phyloP scores from a whole-genome alignment of 2,888 invertebrate genomes.

The Drosophila mimica region DNA sequence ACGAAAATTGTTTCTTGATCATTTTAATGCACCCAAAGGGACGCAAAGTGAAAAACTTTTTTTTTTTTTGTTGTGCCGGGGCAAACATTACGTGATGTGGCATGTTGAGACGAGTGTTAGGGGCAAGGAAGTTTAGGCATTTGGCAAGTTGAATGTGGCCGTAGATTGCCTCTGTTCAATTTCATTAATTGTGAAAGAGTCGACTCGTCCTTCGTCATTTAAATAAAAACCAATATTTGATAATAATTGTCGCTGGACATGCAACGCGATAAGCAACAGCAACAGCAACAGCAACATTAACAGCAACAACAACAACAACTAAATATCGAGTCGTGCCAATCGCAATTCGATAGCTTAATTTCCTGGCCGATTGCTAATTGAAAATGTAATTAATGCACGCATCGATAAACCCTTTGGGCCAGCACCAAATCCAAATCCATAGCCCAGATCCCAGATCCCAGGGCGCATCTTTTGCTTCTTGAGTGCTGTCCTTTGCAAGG shows the following conservation, averaged over 20 bases:
- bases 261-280: slow-evolving; percentile 55
- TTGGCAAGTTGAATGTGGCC: not conserved
- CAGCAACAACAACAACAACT: slow-evolving; percentile 2
- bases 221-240: slow-evolving; percentile 76
- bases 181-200: slow-evolving; percentile 78
- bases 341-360: slow-evolving; percentile 83
- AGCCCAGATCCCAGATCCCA: not conserved
- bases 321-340: slow-evolving; percentile 38
- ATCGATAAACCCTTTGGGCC: slow-evolving; percentile 47
- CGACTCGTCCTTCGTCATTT: slow-evolving; percentile 60
- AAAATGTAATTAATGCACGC: slow-evolving; percentile 81
- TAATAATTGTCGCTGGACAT: slow-evolving; percentile 77
- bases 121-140: not conserved
- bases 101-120: slow-evolving; percentile 21
- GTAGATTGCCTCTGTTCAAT: slow-evolving; percentile 38
- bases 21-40: slow-evolving; percentile 83
- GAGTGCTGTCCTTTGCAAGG: slow-evolving; percentile 44
- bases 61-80: slow-evolving; percentile 30
- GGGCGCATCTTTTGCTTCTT: slow-evolving; percentile 12
- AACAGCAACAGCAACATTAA: not conserved
- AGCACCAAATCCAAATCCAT: not conserved
- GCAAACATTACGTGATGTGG: slow-evolving; percentile 70
- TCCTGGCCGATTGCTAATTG: slow-evolving; percentile 76
- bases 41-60: slow-evolving; percentile 71
- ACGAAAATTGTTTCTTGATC: slow-evolving; percentile 85